Conservation (phyloP, 2,797 vertebrate species). For the Selene dorsalis region DNA sequence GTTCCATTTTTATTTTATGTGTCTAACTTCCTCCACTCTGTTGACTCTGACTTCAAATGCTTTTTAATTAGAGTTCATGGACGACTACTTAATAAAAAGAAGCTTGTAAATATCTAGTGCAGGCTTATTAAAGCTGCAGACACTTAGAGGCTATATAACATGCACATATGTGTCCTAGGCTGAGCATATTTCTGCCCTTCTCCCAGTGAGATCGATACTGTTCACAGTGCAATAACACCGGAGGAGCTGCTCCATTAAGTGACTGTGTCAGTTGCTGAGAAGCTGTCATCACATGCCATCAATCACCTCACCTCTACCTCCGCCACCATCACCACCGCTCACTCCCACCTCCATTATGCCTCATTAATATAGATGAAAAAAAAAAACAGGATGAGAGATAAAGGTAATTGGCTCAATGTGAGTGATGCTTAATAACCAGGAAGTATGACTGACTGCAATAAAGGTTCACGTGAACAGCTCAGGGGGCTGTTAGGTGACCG, state of each 20-base stretch:
- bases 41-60: neutral
- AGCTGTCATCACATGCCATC: slow-evolving; percentile 56
- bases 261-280: slow-evolving; percentile 50
- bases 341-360: slow-evolving; percentile 43
- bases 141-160: neutral
- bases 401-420: slow-evolving; percentile 50
- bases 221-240: slow-evolving; percentile 55
- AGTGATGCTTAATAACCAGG: slow-evolving; percentile 45
- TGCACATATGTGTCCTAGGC: neutral
- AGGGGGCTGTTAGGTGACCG: slow-evolving; percentile 22
- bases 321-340: slow-evolving; percentile 9
- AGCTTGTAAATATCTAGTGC: neutral
- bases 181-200: neutral
- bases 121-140: neutral
- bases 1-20: neutral
- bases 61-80: neutral
- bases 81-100: neutral
- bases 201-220: slow-evolving; percentile 51
- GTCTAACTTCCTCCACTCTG: neutral
- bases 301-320: slow-evolving; percentile 56
- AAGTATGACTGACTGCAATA: slow-evolving; percentile 39
- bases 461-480: slow-evolving; percentile 16
- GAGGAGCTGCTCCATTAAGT: slow-evolving; percentile 61
- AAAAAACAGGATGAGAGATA: slow-evolving; percentile 41
- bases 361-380: slow-evolving; percentile 52